Conservation (phyloP, 2,113 vertebrate species). For the Romanogobio albipinnatus region DNA sequence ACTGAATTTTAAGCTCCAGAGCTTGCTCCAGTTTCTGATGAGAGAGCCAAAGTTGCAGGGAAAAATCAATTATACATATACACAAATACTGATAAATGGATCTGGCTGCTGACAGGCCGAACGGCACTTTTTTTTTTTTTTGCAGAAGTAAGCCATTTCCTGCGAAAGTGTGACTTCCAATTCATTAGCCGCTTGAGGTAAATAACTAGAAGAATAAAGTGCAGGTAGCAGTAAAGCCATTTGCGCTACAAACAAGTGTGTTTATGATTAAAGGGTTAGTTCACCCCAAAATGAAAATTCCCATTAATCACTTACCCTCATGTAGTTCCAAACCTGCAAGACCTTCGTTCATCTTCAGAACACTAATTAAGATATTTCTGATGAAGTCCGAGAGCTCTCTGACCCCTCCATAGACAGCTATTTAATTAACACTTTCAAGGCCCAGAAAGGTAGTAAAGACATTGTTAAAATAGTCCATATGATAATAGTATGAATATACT, state of each 20-base stretch:
- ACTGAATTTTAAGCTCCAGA: conserved; percentile 88
- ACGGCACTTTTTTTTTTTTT: background rate
- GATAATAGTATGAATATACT: too few species aligned
- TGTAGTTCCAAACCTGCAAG: too few species aligned
- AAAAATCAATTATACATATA: background rate
- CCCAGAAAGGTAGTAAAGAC: too few species aligned
- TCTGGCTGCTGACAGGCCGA: background rate
- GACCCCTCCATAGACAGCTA: too few species aligned
- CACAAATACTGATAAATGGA: background rate
- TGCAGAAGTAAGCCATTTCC: background rate
- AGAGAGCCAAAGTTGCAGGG: conserved; percentile 55
- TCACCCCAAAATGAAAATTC: too few species aligned
- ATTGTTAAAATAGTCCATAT: too few species aligned
- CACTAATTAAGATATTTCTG: too few species aligned
- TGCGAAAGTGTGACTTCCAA: background rate
- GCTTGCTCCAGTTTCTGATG: conserved; percentile 88
- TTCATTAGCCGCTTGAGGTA: background rate
- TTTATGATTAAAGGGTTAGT: too few species aligned
- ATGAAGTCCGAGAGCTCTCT: too few species aligned
- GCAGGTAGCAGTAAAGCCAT: background rate
- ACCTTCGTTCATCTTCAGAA: too few species aligned
- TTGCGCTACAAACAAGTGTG: background rate
- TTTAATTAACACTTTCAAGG: too few species aligned
- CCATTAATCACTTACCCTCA: too few species aligned
- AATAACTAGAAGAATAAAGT: background rate